These are phyloP conservation scores for Myotis yumanensis DNA, from an alignment of 2,113 vertebrate genomes.

Conservation along the genomic window DNA sequence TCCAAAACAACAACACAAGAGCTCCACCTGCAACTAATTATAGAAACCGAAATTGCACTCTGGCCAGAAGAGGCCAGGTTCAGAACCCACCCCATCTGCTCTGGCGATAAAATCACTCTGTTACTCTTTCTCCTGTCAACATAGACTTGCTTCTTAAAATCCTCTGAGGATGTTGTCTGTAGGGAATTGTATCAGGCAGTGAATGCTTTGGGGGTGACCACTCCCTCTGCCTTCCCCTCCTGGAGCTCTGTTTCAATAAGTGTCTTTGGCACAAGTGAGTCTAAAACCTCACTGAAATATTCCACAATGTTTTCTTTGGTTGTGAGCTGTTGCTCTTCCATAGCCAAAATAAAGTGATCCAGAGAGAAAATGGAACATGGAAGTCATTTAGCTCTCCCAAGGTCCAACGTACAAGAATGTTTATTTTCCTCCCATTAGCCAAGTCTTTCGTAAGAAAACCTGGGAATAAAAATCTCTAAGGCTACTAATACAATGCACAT, in stretches of 20 bases:
- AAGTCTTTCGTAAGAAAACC: constrained; percentile 61
- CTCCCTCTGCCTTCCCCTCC: not conserved
- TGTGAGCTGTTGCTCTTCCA: not conserved
- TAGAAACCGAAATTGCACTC: constrained; percentile 61
- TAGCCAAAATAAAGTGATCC: constrained; percentile 29
- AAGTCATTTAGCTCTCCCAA: constrained; percentile 56
- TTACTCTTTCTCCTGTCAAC: constrained; percentile 55
- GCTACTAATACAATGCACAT: constrained; percentile 43
- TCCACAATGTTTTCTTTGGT: constrained; percentile 30
- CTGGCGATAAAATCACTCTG: constrained; percentile 55
- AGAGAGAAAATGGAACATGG: constrained; percentile 40
- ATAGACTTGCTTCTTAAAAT: constrained; percentile 48
- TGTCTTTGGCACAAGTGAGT: constrained; percentile 30
- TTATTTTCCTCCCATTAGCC: constrained; percentile 34
- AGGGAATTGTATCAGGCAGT: constrained; percentile 47
- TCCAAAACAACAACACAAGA: constrained; percentile 50
- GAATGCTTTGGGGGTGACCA: constrained; percentile 3
- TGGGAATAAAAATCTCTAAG: constrained; percentile 43
- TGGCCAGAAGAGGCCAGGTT: constrained; percentile 54
- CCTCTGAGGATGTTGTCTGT: constrained; percentile 14
- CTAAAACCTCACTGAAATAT: constrained; percentile 42
- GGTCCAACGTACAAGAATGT: constrained; percentile 25
- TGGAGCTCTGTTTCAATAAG: constrained; percentile 43
- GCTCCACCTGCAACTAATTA: constrained; percentile 74
- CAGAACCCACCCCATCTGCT: constrained; percentile 62